Base-by-base conservation (phyloP, 2,888 invertebrate genomes). In the Hololepta plana region DNA sequence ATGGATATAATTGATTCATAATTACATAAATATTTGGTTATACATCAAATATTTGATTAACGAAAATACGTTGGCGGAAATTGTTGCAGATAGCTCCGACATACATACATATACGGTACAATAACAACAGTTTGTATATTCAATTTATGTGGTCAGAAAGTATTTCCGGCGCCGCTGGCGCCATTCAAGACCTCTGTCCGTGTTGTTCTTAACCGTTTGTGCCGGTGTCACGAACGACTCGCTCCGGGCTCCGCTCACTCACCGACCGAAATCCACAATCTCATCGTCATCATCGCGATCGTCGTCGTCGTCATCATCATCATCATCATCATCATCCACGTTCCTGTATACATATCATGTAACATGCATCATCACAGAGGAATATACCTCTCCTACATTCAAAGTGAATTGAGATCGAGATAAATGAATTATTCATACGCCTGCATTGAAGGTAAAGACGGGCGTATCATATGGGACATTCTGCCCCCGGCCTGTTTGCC, bases 341-440 rank as follows among this genome's bases (percentile, higher is more conserved):
- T 34, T 37, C 43, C 37, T 45, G 39, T 47, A 41, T 43, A 44
- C 41, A 45, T 37, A 46, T 46, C 46, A 47, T 49, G 44, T 44
- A 47, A 46, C 49, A 46, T 49, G 46, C 45, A 47, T 47, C 42
- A 44, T 45, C 37, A 44, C 40, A 46, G n/a, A n/a, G n/a, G n/a
- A n/a, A n/a, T n/a, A n/a, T n/a, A n/a, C n/a, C n/a, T n/a, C n/a
- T n/a, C n/a, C n/a, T n/a, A n/a, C 43, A 48, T 46, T 46, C 47
- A 49, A 51, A 49, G 47, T 44, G 46, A 47, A 48, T 45, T 39
- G 45, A 47, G 46, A 46, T 46, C 39, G 41, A 44, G 46, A 48
- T 47, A 45, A 46, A 45, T 51, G 46, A 49, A 50, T 52, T 43
- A 52, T 51, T 49, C 48, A 52, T 49, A 37, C 35, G 32, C 37